A percentile compares a stretch with the other conserved stretches of the same genome.
These are phyloP conservation scores for Trachelus tabidus DNA, from an alignment of 2,888 invertebrate genomes.

Conservation along the genomic window DNA sequence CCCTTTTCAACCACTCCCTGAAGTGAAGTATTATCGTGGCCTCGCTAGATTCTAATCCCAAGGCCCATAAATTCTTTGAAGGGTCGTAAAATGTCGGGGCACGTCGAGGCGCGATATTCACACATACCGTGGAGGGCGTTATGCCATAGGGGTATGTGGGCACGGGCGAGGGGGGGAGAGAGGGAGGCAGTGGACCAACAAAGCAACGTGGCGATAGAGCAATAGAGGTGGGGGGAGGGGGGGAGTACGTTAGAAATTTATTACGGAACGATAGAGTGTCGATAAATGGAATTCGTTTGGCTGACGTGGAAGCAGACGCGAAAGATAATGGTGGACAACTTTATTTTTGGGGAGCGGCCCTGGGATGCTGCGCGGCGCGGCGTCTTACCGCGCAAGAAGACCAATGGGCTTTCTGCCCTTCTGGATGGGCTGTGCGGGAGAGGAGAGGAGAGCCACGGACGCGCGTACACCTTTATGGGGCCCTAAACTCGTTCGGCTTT, in stretches of 20 bases:
- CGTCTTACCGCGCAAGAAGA: conserved; percentile 2
- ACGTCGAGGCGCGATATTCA: conserved; percentile 47
- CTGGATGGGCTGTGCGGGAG: background rate
- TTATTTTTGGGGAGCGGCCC: conserved; percentile 11
- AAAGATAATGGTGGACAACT: conserved; percentile 14
- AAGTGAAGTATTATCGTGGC: no score
- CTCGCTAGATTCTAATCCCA: no score
- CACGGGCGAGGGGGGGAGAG: no score
- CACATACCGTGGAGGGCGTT: conserved; percentile 48
- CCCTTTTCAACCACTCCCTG: no score
- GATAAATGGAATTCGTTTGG: conserved; percentile 37
- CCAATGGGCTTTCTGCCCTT: conserved; percentile 4
- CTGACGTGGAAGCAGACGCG: conserved; percentile 19
- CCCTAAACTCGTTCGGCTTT: conserved; percentile 10
- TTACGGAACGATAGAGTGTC: conserved; percentile 44
- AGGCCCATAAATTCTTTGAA: background rate
- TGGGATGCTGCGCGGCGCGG: conserved; percentile 2
- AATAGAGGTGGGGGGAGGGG: no score
- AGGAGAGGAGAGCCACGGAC: background rate
- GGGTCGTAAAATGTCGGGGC: background rate
- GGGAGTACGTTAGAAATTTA: conserved; percentile 40
- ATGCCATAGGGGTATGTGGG: no score
- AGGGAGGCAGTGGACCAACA: no score
- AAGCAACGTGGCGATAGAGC: conserved; percentile 35
- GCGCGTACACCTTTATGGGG: conserved; percentile 8